Evolutionary conservation across 2,797 vertebrate species (phyloP).

Genomic region (Melanotaenia nigrans): DNA sequence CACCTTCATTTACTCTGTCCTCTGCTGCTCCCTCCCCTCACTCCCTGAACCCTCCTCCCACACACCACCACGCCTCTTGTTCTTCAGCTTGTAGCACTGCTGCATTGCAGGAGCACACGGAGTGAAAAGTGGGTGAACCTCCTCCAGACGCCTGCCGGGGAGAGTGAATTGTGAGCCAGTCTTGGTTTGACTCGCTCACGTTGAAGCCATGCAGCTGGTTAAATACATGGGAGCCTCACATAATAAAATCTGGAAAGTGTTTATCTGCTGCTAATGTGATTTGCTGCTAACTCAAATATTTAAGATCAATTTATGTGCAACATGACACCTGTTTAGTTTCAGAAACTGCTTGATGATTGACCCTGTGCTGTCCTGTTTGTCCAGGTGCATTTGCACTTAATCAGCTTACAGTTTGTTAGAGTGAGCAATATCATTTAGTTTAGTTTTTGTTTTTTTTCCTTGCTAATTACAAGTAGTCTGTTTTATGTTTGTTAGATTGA

Average conservation of each 20-base stretch:
- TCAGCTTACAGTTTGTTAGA: neutral
- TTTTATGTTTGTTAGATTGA: neutral
- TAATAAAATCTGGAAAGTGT: slow-evolving; percentile 37
- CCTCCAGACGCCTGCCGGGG: slow-evolving; percentile 72
- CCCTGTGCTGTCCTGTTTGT: slow-evolving; percentile 61
- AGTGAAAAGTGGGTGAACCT: slow-evolving; percentile 66
- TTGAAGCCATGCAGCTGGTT: slow-evolving; percentile 61
- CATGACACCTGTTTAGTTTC: slow-evolving; percentile 24
- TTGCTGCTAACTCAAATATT: slow-evolving; percentile 52
- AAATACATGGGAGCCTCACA: slow-evolving; percentile 56
- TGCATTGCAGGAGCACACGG: slow-evolving; percentile 80
- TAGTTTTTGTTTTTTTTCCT: neutral
- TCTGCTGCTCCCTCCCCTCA: slow-evolving; percentile 40
- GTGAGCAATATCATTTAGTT: neutral
- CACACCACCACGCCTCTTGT: slow-evolving; percentile 67
- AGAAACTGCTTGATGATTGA: slow-evolving; percentile 15
- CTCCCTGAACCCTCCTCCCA: slow-evolving; percentile 48
- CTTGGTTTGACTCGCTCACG: slow-evolving; percentile 66
- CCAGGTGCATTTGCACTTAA: slow-evolving; percentile 61
- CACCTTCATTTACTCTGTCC: slow-evolving; percentile 52
- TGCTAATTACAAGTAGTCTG: neutral
- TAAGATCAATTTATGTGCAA: slow-evolving; percentile 47
- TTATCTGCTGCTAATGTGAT: slow-evolving; percentile 34
- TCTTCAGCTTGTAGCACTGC: slow-evolving; percentile 77
- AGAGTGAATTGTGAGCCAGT: slow-evolving; percentile 75